Base-by-base conservation (phyloP, 2,888 invertebrate species). In the Chloroclysta siterata region DNA sequence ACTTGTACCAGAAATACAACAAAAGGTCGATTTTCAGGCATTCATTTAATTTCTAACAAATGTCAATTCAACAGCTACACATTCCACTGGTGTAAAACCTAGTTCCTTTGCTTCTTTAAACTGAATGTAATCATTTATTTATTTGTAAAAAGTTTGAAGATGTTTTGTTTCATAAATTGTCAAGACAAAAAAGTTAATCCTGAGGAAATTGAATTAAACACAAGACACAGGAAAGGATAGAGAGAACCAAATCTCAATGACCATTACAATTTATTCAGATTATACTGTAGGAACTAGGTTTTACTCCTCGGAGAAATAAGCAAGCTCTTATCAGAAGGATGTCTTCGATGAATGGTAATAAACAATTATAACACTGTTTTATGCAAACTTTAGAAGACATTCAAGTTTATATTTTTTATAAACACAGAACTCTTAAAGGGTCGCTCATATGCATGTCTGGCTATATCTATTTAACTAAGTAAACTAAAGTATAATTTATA, bases 51-150 rank as follows among this genome's bases (percentile, higher is more conserved):
- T 53, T 7, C 4, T 53, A 60, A 60, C 47, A 60, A 17, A 47
- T 47, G 59, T 14, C n/a, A 0, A 46, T 60, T 60, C 53, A 53
- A 53, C 47, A 15, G 29, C 14, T 8, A 60, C 53, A 39, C 53
- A 47, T 46, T 47, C 39, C 47, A 47, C 7, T 22, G 44, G 39
- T n/a, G 44, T 53, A 22, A 53, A 60, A 28, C 28, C 47, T 60
- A 47, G 59, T 58, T 52, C 58, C 52, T 33, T 14, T 33, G 3
- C 17, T 17, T 17, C 10, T 46, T 14, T 46, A 10, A 46, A 11
- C 10, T 8, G 8, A 33, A 33, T 33, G 33, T 33, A 7, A 11
- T 11, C 10, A 33, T 33, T 33, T 8, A 33, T 33, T 8, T 33
- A 33, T 33, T 33, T 33, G 33, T 33, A 5, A 33, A 29, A 7